Conservation (phyloP, 2,888 invertebrate species). For the Orgyia antiqua region DNA sequence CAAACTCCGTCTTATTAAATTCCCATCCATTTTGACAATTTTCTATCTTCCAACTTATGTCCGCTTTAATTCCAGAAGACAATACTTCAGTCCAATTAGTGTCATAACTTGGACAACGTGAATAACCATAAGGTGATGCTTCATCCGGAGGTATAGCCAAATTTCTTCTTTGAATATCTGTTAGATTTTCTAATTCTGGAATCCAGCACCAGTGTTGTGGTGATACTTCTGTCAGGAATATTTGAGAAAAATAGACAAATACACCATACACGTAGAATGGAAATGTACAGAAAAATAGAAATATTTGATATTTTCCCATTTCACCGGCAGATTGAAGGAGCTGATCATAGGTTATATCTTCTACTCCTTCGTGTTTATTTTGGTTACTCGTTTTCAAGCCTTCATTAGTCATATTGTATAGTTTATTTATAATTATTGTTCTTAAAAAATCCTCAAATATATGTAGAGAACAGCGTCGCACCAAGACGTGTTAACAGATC, state of each 20-base stretch:
- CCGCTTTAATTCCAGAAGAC: too few relatives aligned
- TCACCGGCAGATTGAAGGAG: conserved; percentile 40
- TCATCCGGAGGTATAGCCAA: conserved; percentile 36
- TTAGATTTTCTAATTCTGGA: conserved; percentile 39
- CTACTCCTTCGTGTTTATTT: background rate
- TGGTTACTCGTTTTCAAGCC: too few relatives aligned
- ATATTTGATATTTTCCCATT: conserved; percentile 37
- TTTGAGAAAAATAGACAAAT: conserved; percentile 37
- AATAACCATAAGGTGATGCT: conserved; percentile 39
- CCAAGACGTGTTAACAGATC: too few relatives aligned
- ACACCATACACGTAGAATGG: conserved; percentile 41
- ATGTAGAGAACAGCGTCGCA: too few relatives aligned
- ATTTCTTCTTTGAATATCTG: conserved; percentile 29
- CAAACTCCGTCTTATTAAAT: conserved; percentile 48
- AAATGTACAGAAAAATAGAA: conserved; percentile 35
- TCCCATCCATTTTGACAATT: conserved; percentile 50
- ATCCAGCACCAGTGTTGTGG: conserved; percentile 44
- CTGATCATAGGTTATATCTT: conserved; percentile 34
- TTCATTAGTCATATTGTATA: too few relatives aligned
- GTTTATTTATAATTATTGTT: too few relatives aligned
- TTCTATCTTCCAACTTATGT: too few relatives aligned
- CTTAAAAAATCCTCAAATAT: too few relatives aligned
- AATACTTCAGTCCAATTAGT: conserved; percentile 37
- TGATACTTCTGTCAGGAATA: conserved; percentile 43
- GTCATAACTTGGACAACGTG: conserved; percentile 38